A percentile compares a stretch with the other conserved stretches of the same genome.
These are phyloP conservation scores for Diploscapter pachys DNA, from an alignment of 1,140 invertebrate genomes.

Conservation along the genomic window DNA sequence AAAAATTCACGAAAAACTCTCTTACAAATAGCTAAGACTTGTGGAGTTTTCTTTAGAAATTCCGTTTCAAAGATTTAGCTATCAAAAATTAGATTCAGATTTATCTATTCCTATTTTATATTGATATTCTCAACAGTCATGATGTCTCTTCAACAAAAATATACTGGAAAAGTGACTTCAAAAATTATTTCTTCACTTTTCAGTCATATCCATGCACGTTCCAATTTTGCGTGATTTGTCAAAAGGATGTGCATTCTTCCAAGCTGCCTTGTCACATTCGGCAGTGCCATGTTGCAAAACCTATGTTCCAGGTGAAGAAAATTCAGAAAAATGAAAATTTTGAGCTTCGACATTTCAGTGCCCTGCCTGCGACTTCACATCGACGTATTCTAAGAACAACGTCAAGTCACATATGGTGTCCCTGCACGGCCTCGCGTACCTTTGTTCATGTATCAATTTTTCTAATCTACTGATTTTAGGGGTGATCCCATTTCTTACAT, in stretches of 20 bases:
- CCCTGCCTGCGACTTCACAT: conserved; percentile 43
- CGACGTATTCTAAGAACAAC: conserved; percentile 43
- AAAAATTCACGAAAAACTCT: too few species aligned
- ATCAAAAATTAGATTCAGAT: neutral
- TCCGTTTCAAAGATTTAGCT: neutral
- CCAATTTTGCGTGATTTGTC: conserved; percentile 39
- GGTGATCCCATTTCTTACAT: conserved; percentile 42
- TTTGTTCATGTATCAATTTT: conserved; percentile 1
- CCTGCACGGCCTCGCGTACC: conserved; percentile 35
- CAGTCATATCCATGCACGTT: conserved; percentile 40
- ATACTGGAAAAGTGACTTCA: neutral
- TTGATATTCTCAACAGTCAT: neutral
- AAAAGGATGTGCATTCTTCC: conserved; percentile 39
- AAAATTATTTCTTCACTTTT: conserved; percentile 6
- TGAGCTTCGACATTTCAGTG: conserved; percentile 20
- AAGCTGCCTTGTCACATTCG: conserved; percentile 41
- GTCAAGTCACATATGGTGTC: conserved; percentile 43
- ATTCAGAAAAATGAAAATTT: conserved; percentile 5
- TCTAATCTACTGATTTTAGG: conserved; percentile 21
- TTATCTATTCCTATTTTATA: neutral
- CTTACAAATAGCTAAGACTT: too few species aligned
- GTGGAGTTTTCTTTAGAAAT: neutral
- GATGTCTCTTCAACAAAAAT: neutral
- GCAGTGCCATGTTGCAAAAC: conserved; percentile 41
- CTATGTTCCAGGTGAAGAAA: conserved; percentile 36